Evolutionary conservation across 2,797 vertebrate species (phyloP), one percentile per base, ranked within the genome.

Genomic region (Sus cebifrons): DNA sequence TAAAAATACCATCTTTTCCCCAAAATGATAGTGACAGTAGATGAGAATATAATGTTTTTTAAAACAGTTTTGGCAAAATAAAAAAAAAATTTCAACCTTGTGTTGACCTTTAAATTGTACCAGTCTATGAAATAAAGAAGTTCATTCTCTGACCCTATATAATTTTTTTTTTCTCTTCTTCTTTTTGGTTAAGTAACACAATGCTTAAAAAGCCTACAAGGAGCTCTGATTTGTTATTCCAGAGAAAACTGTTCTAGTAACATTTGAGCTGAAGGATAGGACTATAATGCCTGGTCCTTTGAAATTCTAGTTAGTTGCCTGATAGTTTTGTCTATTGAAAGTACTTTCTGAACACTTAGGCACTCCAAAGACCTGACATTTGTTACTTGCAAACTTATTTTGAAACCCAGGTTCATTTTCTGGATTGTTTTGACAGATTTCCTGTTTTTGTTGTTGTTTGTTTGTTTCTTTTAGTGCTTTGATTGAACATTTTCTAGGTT

Each of bases 371-470:
- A 64, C 15, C 15, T 56, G n/a, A 60, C 27, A n/a, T 74, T 52
- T 85, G 56, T 83, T 71, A 54, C 71, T 86, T 94, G 40, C 5
- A 73, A 71, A 94, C 2, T 88, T 94, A 67, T 58, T 81, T 67
- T 96, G 78, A 94, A 96, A 91, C 27, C 3, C n/a, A 75, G 49
- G 20, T 88, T 95, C 32, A 65, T 74, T 90, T 83, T 74, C 32
- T 62, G 16, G 54, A 87, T 91, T 86, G 52, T 91, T 97, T 65
- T 74, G 49, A 87, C 27, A 71, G 49, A 86, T 86, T 85, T 91
- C 60, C 67, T 68, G 36, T 56, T 89, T 85, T 79, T 49, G 44
- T 49, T 49, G 44, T 49, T 49, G 44, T 49, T 49, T 49, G 44
- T 49, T 49, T 18, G 21, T 78, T 78, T n/a, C 36, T 75, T 89